phyloP scores from a whole-genome alignment of 2,113 vertebrate genomes.

The Hemiscyllium ocellatum region DNA sequence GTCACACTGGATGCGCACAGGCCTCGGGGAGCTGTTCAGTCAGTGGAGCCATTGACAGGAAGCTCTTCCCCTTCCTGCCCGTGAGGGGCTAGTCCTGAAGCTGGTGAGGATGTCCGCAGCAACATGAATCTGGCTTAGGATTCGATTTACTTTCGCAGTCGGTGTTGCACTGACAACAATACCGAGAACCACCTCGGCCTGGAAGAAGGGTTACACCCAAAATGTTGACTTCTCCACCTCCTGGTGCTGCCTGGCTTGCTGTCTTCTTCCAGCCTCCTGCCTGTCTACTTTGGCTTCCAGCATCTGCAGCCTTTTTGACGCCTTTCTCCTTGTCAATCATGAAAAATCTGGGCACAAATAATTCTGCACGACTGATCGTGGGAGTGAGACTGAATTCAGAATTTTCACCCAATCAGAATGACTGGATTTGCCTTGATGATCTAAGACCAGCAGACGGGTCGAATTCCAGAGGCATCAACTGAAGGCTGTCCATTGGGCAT shows the following conservation, averaged over 20 bases:
- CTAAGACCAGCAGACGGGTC: neutral
- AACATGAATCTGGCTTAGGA: neutral
- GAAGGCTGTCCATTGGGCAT: too few relatives aligned
- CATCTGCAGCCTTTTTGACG: too few relatives aligned
- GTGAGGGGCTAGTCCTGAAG: neutral
- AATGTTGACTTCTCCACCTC: too few relatives aligned
- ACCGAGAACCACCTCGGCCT: neutral
- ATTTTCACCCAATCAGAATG: neutral
- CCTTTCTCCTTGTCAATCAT: neutral
- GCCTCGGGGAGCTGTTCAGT: neutral
- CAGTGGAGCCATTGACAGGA: neutral
- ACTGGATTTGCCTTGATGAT: neutral
- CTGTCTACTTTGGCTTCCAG: too few relatives aligned
- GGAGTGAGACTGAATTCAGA: neutral
- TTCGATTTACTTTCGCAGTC: neutral
- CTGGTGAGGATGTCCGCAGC: neutral
- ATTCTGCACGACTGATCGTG: neutral
- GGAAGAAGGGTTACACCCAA: neutral
- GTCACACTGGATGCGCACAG: neutral
- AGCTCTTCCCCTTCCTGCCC: neutral
- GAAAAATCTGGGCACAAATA: neutral
- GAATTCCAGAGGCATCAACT: neutral
- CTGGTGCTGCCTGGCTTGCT: too few relatives aligned
- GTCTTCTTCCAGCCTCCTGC: too few relatives aligned
- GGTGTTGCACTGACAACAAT: neutral